Percentiles rank a stretch among this genome's conserved stretches.
phyloP scores from a whole-genome alignment of 2,113 vertebrate genomes.

The Lathamus discolor region DNA sequence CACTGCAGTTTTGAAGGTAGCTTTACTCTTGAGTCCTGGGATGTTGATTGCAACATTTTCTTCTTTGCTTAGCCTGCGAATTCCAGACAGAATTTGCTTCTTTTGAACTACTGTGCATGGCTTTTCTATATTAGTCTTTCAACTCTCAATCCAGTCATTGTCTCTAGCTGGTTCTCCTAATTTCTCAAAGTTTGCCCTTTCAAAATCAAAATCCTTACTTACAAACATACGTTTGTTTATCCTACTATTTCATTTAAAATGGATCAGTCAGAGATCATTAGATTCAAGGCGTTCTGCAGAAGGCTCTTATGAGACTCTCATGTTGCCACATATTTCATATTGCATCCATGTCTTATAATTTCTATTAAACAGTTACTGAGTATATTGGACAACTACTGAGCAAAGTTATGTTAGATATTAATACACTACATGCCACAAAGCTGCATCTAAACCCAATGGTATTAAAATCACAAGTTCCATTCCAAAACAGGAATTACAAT shows the following conservation, averaged over 20 bases:
- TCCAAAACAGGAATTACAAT: not conserved
- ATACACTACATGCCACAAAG: not conserved
- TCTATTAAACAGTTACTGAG: not conserved
- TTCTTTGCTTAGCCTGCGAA: not conserved
- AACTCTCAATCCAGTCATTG: not conserved
- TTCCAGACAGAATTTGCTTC: not conserved
- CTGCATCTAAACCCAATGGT: not conserved
- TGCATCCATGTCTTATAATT: not conserved
- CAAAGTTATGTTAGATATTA: not conserved
- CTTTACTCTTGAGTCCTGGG: not conserved
- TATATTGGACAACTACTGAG: not conserved
- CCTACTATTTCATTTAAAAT: not conserved
- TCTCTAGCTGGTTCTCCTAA: not conserved
- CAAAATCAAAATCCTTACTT: not conserved
- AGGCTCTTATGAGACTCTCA: not conserved
- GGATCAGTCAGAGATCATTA: slow-evolving; percentile 5
- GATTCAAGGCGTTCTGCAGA: not conserved
- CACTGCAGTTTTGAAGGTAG: not conserved
- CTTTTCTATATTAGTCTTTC: not conserved
- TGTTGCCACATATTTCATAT: not conserved
- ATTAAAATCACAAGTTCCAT: not conserved
- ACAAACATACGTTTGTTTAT: not conserved
- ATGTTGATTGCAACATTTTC: not conserved
- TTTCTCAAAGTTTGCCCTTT: not conserved
- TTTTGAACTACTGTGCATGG: not conserved